phyloP scores from a whole-genome alignment of 2,797 vertebrate species.

The Rhadinocentrus ornatus region DNA sequence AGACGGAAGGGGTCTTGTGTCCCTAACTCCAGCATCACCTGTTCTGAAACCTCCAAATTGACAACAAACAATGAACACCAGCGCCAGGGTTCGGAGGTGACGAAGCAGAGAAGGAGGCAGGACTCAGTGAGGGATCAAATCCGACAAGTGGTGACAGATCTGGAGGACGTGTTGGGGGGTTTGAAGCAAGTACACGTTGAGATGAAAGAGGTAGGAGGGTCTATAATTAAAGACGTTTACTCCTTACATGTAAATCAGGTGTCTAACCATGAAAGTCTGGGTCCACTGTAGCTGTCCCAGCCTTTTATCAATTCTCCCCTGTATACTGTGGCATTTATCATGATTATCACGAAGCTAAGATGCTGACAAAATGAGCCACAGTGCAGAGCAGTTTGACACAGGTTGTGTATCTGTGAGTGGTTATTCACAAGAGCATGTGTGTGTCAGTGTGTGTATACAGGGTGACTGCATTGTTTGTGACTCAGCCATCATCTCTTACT shows the following conservation, averaged over 20 bases:
- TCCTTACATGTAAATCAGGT: constrained; percentile 29
- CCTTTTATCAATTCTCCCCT: constrained; percentile 38
- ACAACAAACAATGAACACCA: constrained; percentile 20
- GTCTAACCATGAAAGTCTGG: constrained; percentile 27
- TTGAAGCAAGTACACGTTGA: constrained; percentile 87
- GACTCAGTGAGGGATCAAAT: constrained; percentile 82
- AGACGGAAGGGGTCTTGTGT: constrained; percentile 52
- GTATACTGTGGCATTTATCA: constrained; percentile 61
- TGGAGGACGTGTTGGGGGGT: constrained; percentile 85
- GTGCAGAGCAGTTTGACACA: constrained; percentile 32
- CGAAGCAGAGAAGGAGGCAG: constrained; percentile 61
- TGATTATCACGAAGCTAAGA: constrained; percentile 42
- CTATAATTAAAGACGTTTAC: constrained; percentile 50
- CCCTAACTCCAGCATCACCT: constrained; percentile 16
- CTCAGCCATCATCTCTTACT: constrained; percentile 54
- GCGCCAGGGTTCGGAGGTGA: constrained; percentile 33
- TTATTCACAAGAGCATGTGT: constrained; percentile 11
- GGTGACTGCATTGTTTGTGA: constrained; percentile 61
- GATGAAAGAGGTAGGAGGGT: constrained; percentile 86
- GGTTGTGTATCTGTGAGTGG: constrained; percentile 22
- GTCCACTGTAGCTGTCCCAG: constrained; percentile 34
- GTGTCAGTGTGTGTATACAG: constrained; percentile 10
- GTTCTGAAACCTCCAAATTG: constrained; percentile 29
- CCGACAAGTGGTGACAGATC: constrained; percentile 83
- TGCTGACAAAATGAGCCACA: constrained; percentile 10